phyloP scores from a whole-genome alignment of 2,888 invertebrate species.

The Chironomus riparius region DNA sequence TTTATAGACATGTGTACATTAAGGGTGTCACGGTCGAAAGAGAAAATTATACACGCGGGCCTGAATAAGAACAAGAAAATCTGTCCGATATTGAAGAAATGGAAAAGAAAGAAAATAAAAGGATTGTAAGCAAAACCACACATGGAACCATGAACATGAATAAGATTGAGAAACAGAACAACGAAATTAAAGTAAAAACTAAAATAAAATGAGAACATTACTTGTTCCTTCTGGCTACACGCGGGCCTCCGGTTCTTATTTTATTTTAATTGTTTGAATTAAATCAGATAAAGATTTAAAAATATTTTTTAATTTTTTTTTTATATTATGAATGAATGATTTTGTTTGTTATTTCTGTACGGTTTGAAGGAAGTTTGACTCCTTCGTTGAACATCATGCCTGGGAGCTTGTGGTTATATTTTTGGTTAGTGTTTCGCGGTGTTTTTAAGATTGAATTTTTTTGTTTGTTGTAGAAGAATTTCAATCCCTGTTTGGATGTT shows the following conservation, averaged over 20 bases:
- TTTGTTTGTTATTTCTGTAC: too few relatives aligned
- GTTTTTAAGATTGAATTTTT: too few relatives aligned
- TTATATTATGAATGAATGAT: too few relatives aligned
- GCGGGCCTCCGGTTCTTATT: neutral
- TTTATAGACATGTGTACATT: neutral
- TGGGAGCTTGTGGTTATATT: too few relatives aligned
- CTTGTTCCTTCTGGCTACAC: slow-evolving; percentile 23
- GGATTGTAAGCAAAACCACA: slow-evolving; percentile 24
- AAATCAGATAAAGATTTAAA: neutral
- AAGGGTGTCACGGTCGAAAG: slow-evolving; percentile 18
- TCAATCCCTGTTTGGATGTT: too few relatives aligned
- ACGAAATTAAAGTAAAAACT: neutral
- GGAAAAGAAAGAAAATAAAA: slow-evolving; percentile 2
- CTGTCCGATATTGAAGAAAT: neutral
- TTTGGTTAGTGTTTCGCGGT: too few relatives aligned
- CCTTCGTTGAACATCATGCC: too few relatives aligned
- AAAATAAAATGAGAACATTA: neutral
- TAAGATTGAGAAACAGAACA: neutral
- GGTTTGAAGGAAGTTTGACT: too few relatives aligned
- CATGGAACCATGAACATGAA: slow-evolving; percentile 15
- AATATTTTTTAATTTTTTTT: neutral
- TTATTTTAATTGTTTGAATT: slow-evolving; percentile 4
- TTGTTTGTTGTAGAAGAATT: too few relatives aligned
- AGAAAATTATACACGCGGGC: slow-evolving; percentile 13
- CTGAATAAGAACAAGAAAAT: neutral